A percentile compares a stretch with the other conserved stretches of the same genome.
phyloP scores from a whole-genome alignment of 2,797 vertebrate species.

The Tamandua tetradactyla region DNA sequence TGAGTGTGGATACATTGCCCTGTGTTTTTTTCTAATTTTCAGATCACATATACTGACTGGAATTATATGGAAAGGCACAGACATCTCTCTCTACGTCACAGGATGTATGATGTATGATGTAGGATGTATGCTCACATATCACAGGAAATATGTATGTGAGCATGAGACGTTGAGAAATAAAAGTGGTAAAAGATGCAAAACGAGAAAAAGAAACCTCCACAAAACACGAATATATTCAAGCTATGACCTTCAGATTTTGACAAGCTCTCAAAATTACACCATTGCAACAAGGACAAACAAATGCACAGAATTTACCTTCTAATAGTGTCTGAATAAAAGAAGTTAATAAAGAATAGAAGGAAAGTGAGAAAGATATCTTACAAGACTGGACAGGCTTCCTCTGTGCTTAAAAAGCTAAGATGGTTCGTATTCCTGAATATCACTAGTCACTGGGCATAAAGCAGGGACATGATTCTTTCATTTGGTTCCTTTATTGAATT shows the following conservation, averaged over 20 bases:
- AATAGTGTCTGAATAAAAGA: background rate
- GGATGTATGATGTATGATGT: no score
- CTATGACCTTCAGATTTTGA: background rate
- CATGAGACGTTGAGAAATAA: background rate
- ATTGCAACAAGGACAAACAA: background rate
- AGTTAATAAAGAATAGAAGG: background rate
- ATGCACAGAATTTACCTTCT: background rate
- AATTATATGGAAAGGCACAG: background rate
- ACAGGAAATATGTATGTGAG: background rate
- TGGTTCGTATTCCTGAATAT: background rate
- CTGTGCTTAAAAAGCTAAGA: background rate
- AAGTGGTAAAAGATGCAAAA: background rate
- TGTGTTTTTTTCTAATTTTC: background rate
- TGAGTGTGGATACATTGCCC: background rate
- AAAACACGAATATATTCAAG: background rate
- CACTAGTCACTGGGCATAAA: background rate
- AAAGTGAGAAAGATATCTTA: background rate
- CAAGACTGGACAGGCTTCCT: background rate
- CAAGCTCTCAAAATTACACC: conserved; percentile 28
- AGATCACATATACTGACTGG: background rate
- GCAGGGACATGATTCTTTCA: background rate
- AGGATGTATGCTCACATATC: no score
- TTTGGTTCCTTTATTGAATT: background rate
- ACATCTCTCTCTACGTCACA: background rate
- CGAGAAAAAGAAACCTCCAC: background rate